Evolutionary conservation across 1,140 invertebrate species (phyloP), one percentile per base, ranked within the genome.

Genomic region (Palaemon carinicauda): DNA sequence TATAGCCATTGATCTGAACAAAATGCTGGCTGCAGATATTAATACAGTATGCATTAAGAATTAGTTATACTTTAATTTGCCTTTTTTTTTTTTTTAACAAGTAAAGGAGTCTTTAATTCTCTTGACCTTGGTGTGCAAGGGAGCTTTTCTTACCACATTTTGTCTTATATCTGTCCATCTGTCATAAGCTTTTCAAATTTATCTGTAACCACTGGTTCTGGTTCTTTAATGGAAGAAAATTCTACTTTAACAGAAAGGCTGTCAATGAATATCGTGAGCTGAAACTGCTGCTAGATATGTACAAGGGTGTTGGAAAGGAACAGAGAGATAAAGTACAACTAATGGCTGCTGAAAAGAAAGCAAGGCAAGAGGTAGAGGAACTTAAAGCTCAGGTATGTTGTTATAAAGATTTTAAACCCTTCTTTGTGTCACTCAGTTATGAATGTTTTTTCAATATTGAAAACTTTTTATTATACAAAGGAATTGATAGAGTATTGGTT

Each of bases 261-360:
- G 94, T 96, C 50, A 97, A 96, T 91, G 96, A 97, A 91, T 96
- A 96, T 91, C 97, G 97, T 91, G 96, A 97, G 92, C 94, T 99
- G 94, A 99, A 99, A 91, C 92, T 99, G 9, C 91, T 99, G 9
- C 92, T 99, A 87, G 98, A 99, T 90, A 98, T 98, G 97, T 98
- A 99, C 92, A 99, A 99, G 93, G 96, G 96, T 56, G 96, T 97
- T 24, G 96, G 97, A 65, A 99, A 99, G 92, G 98, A 99, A 90
- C 96, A 97, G 91, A 93, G 98, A 27, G 98, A 99, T 90, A 98
- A 98, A 92, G 97, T 97, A 69, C 97, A 98, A 92, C 92, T 99
- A 74, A 98, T 99, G 97, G 96, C 97, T 14, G 95, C 96, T 2
- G 98, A 99, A 92, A 96, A 98, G 90, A 98, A 98, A 92, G 94